Percentiles rank a stretch among this genome's conserved stretches.
These are phyloP conservation scores for Coregonus clupeaformis DNA, from an alignment of 2,113 vertebrate genomes.

Conservation along the genomic window DNA sequence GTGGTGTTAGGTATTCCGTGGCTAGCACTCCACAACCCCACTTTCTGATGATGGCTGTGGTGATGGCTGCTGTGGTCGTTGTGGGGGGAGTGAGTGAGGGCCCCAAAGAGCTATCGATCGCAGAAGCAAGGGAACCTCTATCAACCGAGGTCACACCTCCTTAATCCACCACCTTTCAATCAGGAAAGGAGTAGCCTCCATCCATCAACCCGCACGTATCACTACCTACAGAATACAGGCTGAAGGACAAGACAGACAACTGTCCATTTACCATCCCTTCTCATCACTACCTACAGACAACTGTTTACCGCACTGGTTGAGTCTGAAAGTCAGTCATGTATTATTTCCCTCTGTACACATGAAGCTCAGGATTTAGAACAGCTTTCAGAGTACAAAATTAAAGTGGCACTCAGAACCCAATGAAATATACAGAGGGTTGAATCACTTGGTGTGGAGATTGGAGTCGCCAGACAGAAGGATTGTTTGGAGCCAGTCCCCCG, in stretches of 20 bases:
- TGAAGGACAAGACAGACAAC: not conserved
- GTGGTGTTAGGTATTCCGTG: no score
- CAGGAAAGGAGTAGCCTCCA: not conserved
- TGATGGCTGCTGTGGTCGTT: constrained; percentile 18
- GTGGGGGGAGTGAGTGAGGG: constrained; percentile 23
- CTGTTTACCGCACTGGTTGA: not conserved
- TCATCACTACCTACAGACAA: not conserved
- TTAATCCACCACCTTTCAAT: constrained; percentile 44
- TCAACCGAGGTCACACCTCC: constrained; percentile 44
- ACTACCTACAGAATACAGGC: no score
- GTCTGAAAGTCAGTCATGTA: not conserved
- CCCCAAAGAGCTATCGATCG: constrained; percentile 40
- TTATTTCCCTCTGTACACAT: not conserved
- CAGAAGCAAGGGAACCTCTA: constrained; percentile 32
- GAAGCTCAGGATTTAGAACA: not conserved
- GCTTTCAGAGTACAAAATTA: not conserved
- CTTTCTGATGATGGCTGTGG: no score
- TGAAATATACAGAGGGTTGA: not conserved
- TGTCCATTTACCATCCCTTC: not conserved
- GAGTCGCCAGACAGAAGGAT: not conserved
- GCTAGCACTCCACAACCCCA: no score
- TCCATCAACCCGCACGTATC: not conserved
- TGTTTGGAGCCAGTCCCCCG: constrained; percentile 3
- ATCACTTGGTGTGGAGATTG: not conserved
- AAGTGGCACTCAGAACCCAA: not conserved